These are phyloP conservation scores for Euthynnus affinis DNA, from an alignment of 2,797 vertebrate species.

Conservation along the genomic window DNA sequence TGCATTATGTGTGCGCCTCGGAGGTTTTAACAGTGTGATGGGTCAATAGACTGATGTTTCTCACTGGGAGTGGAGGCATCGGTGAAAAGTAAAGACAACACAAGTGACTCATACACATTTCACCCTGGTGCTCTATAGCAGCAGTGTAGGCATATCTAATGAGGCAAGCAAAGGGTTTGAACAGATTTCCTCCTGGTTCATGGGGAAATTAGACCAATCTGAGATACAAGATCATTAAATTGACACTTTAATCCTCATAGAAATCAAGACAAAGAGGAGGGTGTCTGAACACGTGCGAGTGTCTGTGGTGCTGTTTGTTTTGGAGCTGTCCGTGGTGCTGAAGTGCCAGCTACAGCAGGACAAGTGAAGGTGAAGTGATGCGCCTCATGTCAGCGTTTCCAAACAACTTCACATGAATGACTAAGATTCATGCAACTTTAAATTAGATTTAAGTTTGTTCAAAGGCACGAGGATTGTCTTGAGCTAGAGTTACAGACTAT, in stretches of 20 bases:
- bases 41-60: conserved; percentile 9
- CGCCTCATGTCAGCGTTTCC: conserved; percentile 41
- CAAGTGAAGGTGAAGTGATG: conserved; percentile 54
- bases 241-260: not conserved
- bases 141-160: conserved; percentile 20
- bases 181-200: not conserved
- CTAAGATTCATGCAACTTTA: conserved; percentile 8
- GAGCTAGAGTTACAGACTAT: conserved; percentile 7
- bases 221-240: not conserved
- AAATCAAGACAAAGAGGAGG: not conserved
- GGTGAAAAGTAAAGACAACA: conserved; percentile 53
- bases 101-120: conserved; percentile 37
- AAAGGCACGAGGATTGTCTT: conserved; percentile 30
- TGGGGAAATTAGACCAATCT: conserved; percentile 18
- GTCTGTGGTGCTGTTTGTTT: not conserved
- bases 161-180: conserved; percentile 16
- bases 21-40: conserved; percentile 19
- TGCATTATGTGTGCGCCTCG: not conserved
- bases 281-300: not conserved
- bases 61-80: conserved; percentile 30
- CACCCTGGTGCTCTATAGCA: conserved; percentile 17
- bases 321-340: conserved; percentile 66
- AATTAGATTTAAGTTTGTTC: conserved; percentile 46
- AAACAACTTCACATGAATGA: conserved; percentile 34
- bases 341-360: conserved; percentile 43